Conservation (phyloP, 2,113 vertebrate genomes). For the Erythrolamprus reginae region DNA sequence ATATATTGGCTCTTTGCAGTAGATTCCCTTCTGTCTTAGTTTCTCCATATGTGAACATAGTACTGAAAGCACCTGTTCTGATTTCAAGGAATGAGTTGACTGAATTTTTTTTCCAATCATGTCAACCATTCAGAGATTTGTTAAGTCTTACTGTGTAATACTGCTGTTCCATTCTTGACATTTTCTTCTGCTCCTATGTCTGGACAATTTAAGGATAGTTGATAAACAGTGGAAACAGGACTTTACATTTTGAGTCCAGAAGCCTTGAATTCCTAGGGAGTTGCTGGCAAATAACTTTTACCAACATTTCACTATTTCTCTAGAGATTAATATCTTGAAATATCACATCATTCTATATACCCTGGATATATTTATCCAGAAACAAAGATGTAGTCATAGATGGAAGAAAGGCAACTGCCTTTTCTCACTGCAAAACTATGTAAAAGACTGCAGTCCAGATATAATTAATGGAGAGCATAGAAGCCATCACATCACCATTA, state of each 20-base stretch:
- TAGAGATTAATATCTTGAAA: not conserved
- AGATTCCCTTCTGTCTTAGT: not conserved
- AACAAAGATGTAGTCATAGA: accelerated
- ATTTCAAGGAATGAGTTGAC: not conserved
- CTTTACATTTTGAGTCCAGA: not conserved
- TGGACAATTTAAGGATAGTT: not conserved
- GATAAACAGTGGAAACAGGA: not conserved
- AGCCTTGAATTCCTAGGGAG: not conserved
- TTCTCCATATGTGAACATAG: not conserved
- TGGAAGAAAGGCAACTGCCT: not conserved
- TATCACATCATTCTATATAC: accelerated
- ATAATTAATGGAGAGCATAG: not conserved
- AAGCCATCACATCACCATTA: not conserved
- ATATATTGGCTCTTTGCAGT: not conserved
- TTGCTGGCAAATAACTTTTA: not conserved
- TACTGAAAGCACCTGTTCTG: not conserved
- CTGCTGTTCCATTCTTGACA: too few species aligned
- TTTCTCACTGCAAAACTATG: not conserved
- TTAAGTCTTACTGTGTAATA: not conserved
- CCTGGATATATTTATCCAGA: not conserved
- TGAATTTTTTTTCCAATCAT: not conserved
- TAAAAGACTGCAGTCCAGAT: not conserved
- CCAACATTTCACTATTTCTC: not conserved
- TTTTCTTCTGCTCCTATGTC: not conserved
- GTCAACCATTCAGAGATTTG: not conserved